A percentile compares a stretch with the other conserved stretches of the same genome.
These are phyloP conservation scores for Drosophila rubida DNA, from an alignment of 2,888 invertebrate species.

Conservation along the genomic window DNA sequence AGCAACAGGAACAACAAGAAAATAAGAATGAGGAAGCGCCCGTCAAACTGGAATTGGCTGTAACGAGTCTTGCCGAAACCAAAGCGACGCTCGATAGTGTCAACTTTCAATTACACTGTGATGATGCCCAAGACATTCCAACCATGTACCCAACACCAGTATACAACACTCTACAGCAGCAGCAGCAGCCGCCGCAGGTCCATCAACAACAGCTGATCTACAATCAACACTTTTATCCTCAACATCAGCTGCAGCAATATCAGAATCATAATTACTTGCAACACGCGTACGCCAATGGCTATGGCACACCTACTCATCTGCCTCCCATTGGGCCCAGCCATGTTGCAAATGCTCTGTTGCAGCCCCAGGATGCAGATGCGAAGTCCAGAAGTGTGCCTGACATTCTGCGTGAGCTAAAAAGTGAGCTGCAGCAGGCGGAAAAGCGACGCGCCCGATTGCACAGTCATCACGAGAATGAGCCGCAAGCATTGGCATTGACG, in stretches of 20 bases:
- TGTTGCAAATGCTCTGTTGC: constrained; percentile 7
- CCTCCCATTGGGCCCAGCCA: constrained; percentile 8
- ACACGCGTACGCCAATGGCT: constrained; percentile 57
- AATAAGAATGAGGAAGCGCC: background rate
- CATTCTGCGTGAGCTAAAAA: constrained; percentile 90
- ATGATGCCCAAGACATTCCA: constrained; percentile 77
- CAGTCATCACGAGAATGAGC: constrained; percentile 85
- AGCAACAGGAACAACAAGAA: constrained; percentile 10
- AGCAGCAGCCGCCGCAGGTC: constrained; percentile 51
- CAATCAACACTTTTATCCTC: constrained; percentile 58
- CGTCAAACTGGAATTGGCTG: constrained; percentile 47
- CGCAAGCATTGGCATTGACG: constrained; percentile 20
- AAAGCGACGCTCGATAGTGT: constrained; percentile 72
- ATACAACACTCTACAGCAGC: constrained; percentile 52
- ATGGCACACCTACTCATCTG: constrained; percentile 54
- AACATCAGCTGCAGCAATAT: constrained; percentile 53
- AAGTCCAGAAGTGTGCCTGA: constrained; percentile 90
- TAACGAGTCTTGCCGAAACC: constrained; percentile 67
- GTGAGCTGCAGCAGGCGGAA: constrained; percentile 87
- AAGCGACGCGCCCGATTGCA: constrained; percentile 86
- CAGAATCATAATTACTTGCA: constrained; percentile 84
- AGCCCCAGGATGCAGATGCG: constrained; percentile 45
- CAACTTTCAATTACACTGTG: constrained; percentile 71
- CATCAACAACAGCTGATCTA: constrained; percentile 57
- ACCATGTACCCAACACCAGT: constrained; percentile 42